Conservation (phyloP, 64 coral and sea anemone species). For the Cladopsammia gracilis region DNA sequence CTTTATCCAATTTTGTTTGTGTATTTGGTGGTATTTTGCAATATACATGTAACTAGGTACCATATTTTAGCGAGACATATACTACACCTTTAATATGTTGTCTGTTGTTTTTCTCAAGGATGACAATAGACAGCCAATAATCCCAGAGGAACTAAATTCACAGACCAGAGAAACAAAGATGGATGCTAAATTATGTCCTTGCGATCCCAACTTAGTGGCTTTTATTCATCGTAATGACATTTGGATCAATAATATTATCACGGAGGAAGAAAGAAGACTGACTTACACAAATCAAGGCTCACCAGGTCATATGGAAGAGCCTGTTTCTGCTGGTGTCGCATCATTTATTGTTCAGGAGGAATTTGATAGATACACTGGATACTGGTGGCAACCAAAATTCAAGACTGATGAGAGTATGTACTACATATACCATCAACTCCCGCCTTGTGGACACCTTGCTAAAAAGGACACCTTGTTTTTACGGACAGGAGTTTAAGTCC, state of each 20-base stretch:
- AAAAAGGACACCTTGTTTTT: no score
- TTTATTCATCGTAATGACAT: conserved; percentile 99
- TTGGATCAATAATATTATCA: conserved; percentile 88
- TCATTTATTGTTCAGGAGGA: conserved; percentile 99
- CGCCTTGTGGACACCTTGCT: no score
- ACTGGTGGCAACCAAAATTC: conserved; percentile 96
- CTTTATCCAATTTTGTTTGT: no score
- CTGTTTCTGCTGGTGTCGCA: conserved; percentile 93
- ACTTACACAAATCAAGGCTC: conserved; percentile 88
- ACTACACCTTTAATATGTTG: neutral
- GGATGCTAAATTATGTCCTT: conserved; percentile 98
- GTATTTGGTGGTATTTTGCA: no score
- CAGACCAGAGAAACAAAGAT: conserved; percentile 89
- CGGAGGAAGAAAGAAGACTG: conserved; percentile 84
- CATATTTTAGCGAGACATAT: no score
- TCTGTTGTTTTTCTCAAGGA: neutral
- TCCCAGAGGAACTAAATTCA: conserved; percentile 88
- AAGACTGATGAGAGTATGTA: conserved; percentile 69
- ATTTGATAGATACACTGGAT: conserved; percentile 98
- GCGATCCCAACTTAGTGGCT: conserved; percentile 91
- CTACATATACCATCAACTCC: no score
- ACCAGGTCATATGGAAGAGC: conserved; percentile 84
- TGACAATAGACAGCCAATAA: conserved; percentile 70
- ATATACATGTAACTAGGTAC: no score
- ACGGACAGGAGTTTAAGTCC: no score